Percentiles rank a stretch among this genome's conserved stretches.
Evolutionary conservation across 2,888 invertebrate species (phyloP).

Genomic region (Argynnis bischoffii): DNA sequence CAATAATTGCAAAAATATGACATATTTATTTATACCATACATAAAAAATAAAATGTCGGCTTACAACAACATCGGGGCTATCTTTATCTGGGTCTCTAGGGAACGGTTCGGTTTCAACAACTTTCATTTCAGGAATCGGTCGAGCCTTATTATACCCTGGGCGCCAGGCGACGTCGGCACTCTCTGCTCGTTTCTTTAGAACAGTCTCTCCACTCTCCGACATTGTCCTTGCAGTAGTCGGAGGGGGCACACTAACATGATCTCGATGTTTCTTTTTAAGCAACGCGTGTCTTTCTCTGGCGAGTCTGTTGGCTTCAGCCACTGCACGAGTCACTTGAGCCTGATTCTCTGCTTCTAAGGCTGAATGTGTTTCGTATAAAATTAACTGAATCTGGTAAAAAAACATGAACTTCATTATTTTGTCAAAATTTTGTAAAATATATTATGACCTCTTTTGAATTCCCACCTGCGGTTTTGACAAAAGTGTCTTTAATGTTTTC

Average conservation of each 20-base stretch:
- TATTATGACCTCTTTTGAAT: too few relatives aligned
- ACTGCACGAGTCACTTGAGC: constrained; percentile 87
- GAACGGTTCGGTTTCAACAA: constrained; percentile 45
- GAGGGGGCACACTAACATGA: constrained; percentile 40
- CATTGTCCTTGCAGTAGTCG: constrained; percentile 48
- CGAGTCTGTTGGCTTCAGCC: constrained; percentile 86
- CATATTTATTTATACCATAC: neutral
- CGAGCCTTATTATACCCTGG: constrained; percentile 57
- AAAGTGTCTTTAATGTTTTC: constrained; percentile 86
- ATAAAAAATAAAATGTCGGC: constrained; percentile 39
- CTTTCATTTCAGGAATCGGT: constrained; percentile 59
- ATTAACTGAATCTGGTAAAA: constrained; percentile 86
- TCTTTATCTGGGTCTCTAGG: constrained; percentile 74
- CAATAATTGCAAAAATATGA: neutral
- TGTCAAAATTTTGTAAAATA: too few relatives aligned
- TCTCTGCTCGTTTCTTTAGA: constrained; percentile 54
- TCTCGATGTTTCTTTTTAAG: constrained; percentile 59
- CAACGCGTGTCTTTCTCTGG: constrained; percentile 85
- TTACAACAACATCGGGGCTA: constrained; percentile 65
- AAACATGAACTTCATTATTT: neutral
- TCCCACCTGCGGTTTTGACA: constrained; percentile 89
- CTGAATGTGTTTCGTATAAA: constrained; percentile 91
- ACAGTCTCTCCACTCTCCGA: constrained; percentile 46
- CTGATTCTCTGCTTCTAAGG: constrained; percentile 87
- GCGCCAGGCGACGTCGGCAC: constrained; percentile 45